Conservation (phyloP, 2,113 vertebrate genomes). For the Dipodomys merriami region DNA sequence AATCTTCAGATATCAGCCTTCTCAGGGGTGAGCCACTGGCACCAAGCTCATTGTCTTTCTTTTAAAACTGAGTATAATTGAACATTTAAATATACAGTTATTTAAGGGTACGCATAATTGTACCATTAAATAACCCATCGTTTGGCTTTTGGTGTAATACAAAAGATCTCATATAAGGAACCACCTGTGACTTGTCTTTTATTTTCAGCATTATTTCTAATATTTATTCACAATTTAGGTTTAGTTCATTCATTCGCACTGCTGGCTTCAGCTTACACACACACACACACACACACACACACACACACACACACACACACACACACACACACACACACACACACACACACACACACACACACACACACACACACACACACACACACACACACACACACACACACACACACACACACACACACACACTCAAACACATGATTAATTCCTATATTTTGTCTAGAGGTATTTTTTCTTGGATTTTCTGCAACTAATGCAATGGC, state of each 20-base stretch:
- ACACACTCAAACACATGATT: neutral
- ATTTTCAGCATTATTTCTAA: neutral
- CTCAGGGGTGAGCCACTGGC: too few relatives aligned
- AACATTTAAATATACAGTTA: too few relatives aligned
- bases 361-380: too few relatives aligned
- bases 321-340: too few relatives aligned
- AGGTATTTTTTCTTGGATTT: constrained; percentile 14
- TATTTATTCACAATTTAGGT: neutral
- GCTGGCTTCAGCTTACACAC: neutral
- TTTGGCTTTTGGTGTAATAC: constrained; percentile 29
- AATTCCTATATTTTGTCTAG: neutral
- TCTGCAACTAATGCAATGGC: neutral
- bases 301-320: too few relatives aligned
- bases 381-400: neutral
- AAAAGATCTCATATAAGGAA: neutral
- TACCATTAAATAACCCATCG: neutral
- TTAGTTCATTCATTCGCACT: neutral
- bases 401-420: too few relatives aligned
- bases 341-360: too few relatives aligned
- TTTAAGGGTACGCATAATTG: neutral
- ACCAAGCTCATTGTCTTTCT: too few relatives aligned
- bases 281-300: too few relatives aligned
- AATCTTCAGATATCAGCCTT: too few relatives aligned
- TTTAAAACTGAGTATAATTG: too few relatives aligned
- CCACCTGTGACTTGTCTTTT: neutral